Evolutionary conservation across 2,888 invertebrate species (phyloP), one percentile per base, ranked within the genome.

Genomic region (Lordiphosa andalusiaca): DNA sequence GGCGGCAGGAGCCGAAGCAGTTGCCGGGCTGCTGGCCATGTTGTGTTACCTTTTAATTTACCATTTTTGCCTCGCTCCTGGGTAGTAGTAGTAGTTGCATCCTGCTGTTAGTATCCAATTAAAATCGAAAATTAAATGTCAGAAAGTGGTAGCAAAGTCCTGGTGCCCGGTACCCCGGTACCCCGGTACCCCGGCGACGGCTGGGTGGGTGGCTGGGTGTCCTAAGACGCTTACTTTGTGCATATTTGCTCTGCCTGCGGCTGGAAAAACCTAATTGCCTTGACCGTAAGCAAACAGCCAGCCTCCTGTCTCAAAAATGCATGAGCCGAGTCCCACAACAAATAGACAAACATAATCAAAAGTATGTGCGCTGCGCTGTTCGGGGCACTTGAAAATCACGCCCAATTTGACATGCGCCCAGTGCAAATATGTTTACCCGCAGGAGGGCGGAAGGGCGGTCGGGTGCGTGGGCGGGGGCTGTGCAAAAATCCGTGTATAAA

Each of bases 41-140:
- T 84, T 84, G 84, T 84, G 77, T 9, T 81, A 76, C 77, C 77
- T 84, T 77, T 77, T 77, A 81, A 77, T 81, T 84, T 84, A 77
- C 81, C 80, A 84, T 81, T 84, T 76, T 61, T 78, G 54, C 82
- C 59, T 49, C n/a, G 75, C 59, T 60, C 53, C 58, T 38, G 39
- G 38, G 48, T 51, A 51, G 35, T 42, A 51, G 35, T 42, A 53
- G 67, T 67, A 70, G 35, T 59, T 71, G 86, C 84, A 73, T 84
- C 88, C 88, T 86, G 87, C 88, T 88, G 88, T 88, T 88, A 84
- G 86, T 84, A 88, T 88, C 88, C 88, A 88, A 88, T 88, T 88
- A 88, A 88, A 88, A 88, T 87, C 87, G 85, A 88, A 88, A 88
- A 88, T 88, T 88, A 88, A 88, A 88, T 88, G 88, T 88, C 89